Percentiles rank a stretch among this genome's conserved stretches.
These are phyloP conservation scores for Nectonema munidae DNA, from an alignment of 2,888 invertebrate genomes.

Conservation along the genomic window DNA sequence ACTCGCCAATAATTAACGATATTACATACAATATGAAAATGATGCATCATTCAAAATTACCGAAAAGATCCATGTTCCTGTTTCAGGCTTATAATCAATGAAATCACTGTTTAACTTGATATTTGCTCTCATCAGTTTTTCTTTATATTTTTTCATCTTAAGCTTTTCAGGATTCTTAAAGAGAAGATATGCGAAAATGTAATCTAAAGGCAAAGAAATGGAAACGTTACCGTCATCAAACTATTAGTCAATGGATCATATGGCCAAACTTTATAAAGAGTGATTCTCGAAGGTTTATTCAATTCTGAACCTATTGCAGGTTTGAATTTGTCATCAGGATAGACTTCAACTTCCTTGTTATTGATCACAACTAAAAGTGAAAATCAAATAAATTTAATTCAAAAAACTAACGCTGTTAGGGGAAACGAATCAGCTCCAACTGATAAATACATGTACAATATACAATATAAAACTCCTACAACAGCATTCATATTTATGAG, in stretches of 20 bases:
- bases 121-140: conserved; percentile 45
- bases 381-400: no score
- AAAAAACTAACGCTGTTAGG: no score
- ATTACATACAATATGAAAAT: no score
- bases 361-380: conserved; percentile 51
- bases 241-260: conserved; percentile 44
- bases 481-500: no score
- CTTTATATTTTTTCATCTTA: conserved; percentile 45
- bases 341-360: conserved; percentile 68
- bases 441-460: no score
- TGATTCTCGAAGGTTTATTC: conserved; percentile 41
- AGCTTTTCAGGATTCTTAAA: conserved; percentile 34
- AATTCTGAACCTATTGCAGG: conserved; percentile 54
- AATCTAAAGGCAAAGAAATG: not conserved
- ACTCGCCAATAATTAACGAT: no score
- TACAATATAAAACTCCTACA: no score
- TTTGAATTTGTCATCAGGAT: conserved; percentile 56
- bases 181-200: conserved; percentile 6
- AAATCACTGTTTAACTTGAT: conserved; percentile 58
- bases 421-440: no score
- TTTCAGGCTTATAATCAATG: conserved; percentile 65
- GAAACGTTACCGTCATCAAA: conserved; percentile 34
- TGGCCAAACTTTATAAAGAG: conserved; percentile 74
- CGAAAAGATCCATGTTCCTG: conserved; percentile 84
- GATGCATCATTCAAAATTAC: no score